Percentiles rank a stretch among this genome's conserved stretches.
Conservation (phyloP, 2,113 vertebrate species). For the Prietella phreatophila region DNA sequence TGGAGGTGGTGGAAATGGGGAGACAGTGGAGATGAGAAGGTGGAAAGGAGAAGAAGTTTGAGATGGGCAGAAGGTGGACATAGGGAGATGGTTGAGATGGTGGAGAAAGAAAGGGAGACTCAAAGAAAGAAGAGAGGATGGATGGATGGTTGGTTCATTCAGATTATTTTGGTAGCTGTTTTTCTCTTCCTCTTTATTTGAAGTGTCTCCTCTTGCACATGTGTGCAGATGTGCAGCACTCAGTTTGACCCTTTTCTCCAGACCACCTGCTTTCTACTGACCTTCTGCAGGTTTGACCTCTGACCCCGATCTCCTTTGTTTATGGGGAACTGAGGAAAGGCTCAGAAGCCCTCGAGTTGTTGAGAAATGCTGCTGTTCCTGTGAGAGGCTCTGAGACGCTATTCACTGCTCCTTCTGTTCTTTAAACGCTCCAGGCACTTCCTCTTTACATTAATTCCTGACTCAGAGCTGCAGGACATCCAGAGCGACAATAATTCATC, state of each 20-base stretch:
- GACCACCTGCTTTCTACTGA: constrained; percentile 35
- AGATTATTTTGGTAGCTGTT: constrained; percentile 33
- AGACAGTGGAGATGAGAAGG: neutral
- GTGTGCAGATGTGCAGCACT: neutral
- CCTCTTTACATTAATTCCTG: neutral
- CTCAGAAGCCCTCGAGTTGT: neutral
- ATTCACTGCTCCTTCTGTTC: neutral
- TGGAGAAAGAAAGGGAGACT: no score
- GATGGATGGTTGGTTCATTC: neutral
- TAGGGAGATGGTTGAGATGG: neutral
- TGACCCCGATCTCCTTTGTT: constrained; percentile 25
- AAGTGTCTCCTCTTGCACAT: neutral
- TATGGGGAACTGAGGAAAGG: constrained; percentile 11
- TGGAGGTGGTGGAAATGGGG: neutral
- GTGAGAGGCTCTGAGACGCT: neutral
- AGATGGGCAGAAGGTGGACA: neutral
- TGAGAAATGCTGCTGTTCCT: neutral
- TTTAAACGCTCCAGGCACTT: neutral
- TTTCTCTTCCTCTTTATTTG: neutral
- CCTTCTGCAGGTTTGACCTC: constrained; percentile 35
- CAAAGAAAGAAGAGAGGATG: neutral
- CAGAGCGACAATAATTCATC: neutral
- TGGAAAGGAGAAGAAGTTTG: neutral
- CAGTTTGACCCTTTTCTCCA: neutral
- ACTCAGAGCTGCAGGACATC: neutral